Conservation (phyloP, 1,140 invertebrate genomes). For the Drosophila aff. region DNA sequence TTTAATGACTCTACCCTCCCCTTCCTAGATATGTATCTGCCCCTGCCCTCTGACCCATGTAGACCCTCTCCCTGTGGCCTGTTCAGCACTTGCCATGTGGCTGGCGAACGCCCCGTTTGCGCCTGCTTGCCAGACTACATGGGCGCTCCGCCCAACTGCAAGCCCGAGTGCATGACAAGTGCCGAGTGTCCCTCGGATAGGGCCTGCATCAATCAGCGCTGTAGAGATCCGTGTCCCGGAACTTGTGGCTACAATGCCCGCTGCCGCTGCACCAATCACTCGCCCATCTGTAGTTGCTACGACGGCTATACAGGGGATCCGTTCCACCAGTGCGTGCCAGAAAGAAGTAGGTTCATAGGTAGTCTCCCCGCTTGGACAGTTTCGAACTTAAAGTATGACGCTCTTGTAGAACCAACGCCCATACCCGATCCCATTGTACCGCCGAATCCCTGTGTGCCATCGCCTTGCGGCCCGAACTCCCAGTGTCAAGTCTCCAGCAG, state of each 20-base stretch:
- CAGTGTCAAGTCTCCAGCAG: conserved; percentile 87
- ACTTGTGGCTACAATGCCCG: conserved; percentile 93
- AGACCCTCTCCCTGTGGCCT: conserved; percentile 93
- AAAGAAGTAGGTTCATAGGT: conserved; percentile 72
- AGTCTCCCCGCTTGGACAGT: not conserved
- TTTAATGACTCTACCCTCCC: conserved; percentile 53
- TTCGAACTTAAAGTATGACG: conserved; percentile 27
- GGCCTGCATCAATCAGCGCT: conserved; percentile 92
- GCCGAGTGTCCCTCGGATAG: conserved; percentile 92
- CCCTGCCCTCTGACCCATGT: conserved; percentile 89
- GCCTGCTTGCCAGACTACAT: conserved; percentile 92
- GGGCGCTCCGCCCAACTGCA: conserved; percentile 91
- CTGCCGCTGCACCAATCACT: conserved; percentile 94
- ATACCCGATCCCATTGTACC: conserved; percentile 75
- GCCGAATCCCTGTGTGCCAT: conserved; percentile 87
- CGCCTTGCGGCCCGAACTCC: conserved; percentile 89
- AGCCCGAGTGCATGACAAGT: conserved; percentile 92
- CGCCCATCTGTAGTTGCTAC: conserved; percentile 92
- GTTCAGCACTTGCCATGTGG: conserved; percentile 91
- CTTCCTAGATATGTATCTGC: conserved; percentile 86
- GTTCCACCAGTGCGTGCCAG: conserved; percentile 86
- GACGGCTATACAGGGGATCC: conserved; percentile 92
- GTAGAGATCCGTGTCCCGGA: conserved; percentile 91
- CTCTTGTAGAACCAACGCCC: conserved; percentile 58
- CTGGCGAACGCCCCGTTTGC: conserved; percentile 91